phyloP scores from a whole-genome alignment of 2,888 invertebrate genomes.

The Anticlea derivata region DNA sequence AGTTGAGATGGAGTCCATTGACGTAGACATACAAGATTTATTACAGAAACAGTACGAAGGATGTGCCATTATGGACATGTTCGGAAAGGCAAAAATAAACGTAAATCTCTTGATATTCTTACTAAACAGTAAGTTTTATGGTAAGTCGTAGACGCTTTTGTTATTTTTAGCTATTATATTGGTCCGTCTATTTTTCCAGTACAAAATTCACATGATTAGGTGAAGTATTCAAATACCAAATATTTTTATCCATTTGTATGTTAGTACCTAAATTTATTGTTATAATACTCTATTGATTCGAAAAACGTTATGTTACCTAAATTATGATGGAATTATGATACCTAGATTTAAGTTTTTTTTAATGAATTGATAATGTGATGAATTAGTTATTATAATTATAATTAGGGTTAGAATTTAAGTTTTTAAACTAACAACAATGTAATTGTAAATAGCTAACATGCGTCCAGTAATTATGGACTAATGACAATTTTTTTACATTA shows the following conservation, averaged over 20 bases:
- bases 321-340: background rate
- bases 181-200: conserved; percentile 35
- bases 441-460: conserved; percentile 19
- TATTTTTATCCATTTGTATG: conserved; percentile 37
- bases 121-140: conserved; percentile 90
- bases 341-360: conserved; percentile 3
- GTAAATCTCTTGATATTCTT: conserved; percentile 89
- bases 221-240: conserved; percentile 62
- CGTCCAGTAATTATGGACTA: conserved; percentile 9
- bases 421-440: conserved; percentile 4
- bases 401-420: conserved; percentile 4
- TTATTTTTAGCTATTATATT: conserved; percentile 6
- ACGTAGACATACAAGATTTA: conserved; percentile 88
- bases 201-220: conserved; percentile 29
- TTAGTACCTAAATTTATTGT: conserved; percentile 6
- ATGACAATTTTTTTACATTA: conserved; percentile 19
- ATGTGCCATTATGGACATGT: conserved; percentile 89
- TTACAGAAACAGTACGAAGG: conserved; percentile 91
- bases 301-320: conserved; percentile 9
- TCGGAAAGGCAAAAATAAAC: conserved; percentile 90
- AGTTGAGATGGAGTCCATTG: conserved; percentile 88
- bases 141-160: conserved; percentile 64
- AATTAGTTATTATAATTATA: background rate
- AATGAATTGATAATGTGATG: conserved; percentile 12
- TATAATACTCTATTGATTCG: conserved; percentile 7